Conservation (phyloP, 2,888 invertebrate genomes). For the Nemoura dubitans region DNA sequence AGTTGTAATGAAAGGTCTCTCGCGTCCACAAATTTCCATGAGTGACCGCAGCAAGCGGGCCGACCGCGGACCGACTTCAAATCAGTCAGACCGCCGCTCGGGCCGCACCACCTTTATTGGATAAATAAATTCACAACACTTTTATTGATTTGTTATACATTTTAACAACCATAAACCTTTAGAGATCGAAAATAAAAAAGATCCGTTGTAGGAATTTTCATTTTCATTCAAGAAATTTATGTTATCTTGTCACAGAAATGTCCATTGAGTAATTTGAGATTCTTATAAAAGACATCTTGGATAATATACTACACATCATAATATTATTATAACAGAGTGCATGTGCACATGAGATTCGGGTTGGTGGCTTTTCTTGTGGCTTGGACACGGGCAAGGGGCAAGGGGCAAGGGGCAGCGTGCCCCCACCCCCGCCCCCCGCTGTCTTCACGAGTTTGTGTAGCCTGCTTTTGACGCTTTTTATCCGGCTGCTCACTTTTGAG, state of each 20-base stretch:
- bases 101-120: not conserved
- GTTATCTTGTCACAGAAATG: slow-evolving; percentile 18
- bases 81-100: not conserved
- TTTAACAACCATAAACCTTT: not conserved
- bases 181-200: slow-evolving; percentile 1
- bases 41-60: not conserved
- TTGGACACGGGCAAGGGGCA: not conserved
- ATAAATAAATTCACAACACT: slow-evolving; percentile 12
- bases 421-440: not conserved
- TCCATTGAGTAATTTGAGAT: slow-evolving; percentile 27
- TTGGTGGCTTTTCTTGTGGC: not conserved
- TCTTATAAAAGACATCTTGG: slow-evolving; percentile 7
- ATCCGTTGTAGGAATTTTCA: not conserved
- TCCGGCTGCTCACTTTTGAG: not conserved
- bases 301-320: not conserved
- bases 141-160: slow-evolving; percentile 12
- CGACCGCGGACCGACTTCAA: not conserved
- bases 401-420: not conserved
- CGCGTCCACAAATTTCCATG: not conserved
- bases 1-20: not conserved
- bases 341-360: not conserved
- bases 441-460: not conserved
- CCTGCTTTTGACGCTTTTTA: not conserved
- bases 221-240: slow-evolving; percentile 22
- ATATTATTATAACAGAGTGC: not conserved